Base-by-base conservation (phyloP, 2,113 vertebrate species). In the Polypterus senegalus region DNA sequence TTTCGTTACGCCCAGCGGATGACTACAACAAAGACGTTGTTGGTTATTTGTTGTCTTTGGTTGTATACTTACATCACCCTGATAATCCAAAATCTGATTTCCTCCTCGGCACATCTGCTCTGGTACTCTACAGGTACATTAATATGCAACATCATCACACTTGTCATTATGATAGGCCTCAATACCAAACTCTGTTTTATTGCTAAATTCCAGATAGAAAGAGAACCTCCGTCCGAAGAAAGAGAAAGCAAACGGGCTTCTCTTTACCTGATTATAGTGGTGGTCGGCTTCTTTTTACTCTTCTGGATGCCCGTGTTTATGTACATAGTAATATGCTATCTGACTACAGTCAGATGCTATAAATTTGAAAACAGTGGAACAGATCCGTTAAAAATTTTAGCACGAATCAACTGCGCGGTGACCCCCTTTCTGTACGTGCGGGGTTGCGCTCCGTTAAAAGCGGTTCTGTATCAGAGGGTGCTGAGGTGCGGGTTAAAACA, bases 151-250 rank as follows among this genome's bases (percentile, higher is more conserved):
- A 67, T 88, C 47, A 62, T 79, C 45, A 73, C 73, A 0, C 63
- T 85, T 46, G 58, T 78, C 5, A 83, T 88, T 47, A 87, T 86
- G 86, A 76, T 86, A 10, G 82, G 78, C 3, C 61, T 89, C 49
- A 87, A 87, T 54, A 62, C 86, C 4, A 73, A 58, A 46, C 65
- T 88, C 58, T 83, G 82, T 62, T 61, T 81, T 1, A 77, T 88
- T 9, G 83, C 86, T 11, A 82, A 63, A 64, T 83, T 75, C 60
- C 85, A 87, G 63, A 60, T 85, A 57, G 69, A 70, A 1, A 78
- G 71, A 58, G 78, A 84, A 58, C 76, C 72, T 0, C 68, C 72
- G 0, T 80, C 82, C 1, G 70, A 61, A 9, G 79, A 85, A 51
- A 70, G 76, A 4, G 83, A 89, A 3, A 72, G 3, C 66, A 87